Evolutionary conservation across 2,888 invertebrate species (phyloP).

Genomic region (Thalpophila matura): DNA sequence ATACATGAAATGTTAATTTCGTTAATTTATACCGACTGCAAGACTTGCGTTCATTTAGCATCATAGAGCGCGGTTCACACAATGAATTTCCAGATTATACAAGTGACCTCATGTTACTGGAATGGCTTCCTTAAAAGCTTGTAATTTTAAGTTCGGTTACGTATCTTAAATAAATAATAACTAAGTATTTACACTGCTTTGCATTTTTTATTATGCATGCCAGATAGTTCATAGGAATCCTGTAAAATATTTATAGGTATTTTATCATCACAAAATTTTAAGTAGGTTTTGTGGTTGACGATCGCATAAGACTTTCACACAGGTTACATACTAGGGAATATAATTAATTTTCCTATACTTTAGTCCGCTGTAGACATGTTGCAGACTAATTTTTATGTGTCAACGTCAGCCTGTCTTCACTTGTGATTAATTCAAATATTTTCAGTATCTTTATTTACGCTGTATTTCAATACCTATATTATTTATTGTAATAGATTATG

Average conservation of each 20-base stretch:
- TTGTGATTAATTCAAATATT: constrained; percentile 35
- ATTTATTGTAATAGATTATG: background rate
- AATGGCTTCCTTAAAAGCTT: constrained; percentile 89
- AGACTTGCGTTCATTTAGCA: constrained; percentile 82
- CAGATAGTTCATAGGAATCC: constrained; percentile 85
- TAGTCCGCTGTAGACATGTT: constrained; percentile 29
- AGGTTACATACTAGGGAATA: constrained; percentile 27
- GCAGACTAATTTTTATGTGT: constrained; percentile 14
- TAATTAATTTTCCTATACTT: constrained; percentile 21
- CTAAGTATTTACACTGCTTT: constrained; percentile 86
- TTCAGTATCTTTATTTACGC: constrained; percentile 12
- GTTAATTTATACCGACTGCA: constrained; percentile 76
- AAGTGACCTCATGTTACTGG: constrained; percentile 82
- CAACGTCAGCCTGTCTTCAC: constrained; percentile 42
- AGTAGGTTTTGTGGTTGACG: constrained; percentile 41
- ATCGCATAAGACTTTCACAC: constrained; percentile 22
- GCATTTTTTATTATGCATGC: constrained; percentile 90
- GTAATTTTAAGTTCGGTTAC: constrained; percentile 82
- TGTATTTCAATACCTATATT: background rate
- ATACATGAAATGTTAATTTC: constrained; percentile 64
- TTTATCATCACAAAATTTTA: constrained; percentile 51
- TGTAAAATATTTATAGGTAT: constrained; percentile 76
- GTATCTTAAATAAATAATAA: constrained; percentile 74
- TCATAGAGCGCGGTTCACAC: constrained; percentile 84
- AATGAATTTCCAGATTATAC: constrained; percentile 79